These are phyloP conservation scores for Coptodon rendalli DNA, from an alignment of 2,113 vertebrate species.

Conservation along the genomic window DNA sequence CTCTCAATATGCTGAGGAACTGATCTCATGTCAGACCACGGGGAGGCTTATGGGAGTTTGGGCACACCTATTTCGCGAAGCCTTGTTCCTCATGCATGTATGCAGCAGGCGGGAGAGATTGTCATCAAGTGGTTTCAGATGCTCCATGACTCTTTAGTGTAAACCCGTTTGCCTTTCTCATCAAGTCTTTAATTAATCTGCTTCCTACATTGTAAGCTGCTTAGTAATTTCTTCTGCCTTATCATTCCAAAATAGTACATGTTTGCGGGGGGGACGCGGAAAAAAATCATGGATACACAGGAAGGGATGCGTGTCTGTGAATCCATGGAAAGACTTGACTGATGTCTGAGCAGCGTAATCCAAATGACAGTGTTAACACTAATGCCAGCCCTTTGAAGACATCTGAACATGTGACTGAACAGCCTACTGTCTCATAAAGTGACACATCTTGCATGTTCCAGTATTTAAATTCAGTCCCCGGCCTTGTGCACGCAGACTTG, in stretches of 20 bases:
- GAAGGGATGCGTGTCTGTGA: conserved; percentile 20
- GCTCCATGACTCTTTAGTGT: conserved; percentile 44
- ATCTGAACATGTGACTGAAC: neutral
- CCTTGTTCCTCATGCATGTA: neutral
- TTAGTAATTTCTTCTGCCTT: conserved; percentile 54
- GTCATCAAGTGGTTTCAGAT: conserved; percentile 33
- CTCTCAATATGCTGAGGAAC: neutral
- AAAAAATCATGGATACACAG: neutral
- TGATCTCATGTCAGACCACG: conserved; percentile 8
- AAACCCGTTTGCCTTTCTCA: conserved; percentile 59
- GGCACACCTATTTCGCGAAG: neutral
- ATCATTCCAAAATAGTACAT: conserved; percentile 49
- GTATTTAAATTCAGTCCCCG: neutral
- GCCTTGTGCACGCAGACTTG: conserved; percentile 41
- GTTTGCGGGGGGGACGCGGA: neutral
- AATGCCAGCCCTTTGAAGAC: neutral
- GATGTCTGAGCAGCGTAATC: conserved; percentile 36
- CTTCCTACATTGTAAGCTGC: conserved; percentile 55
- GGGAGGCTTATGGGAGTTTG: neutral
- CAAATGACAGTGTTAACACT: neutral
- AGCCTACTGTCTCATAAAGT: neutral
- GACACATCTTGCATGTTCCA: conserved; percentile 11
- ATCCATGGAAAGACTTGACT: conserved; percentile 13
- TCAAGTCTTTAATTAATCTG: conserved; percentile 69
- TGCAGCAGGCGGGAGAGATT: conserved; percentile 13